phyloP scores from a whole-genome alignment of 2,888 invertebrate species.

The Ctena decussata region DNA sequence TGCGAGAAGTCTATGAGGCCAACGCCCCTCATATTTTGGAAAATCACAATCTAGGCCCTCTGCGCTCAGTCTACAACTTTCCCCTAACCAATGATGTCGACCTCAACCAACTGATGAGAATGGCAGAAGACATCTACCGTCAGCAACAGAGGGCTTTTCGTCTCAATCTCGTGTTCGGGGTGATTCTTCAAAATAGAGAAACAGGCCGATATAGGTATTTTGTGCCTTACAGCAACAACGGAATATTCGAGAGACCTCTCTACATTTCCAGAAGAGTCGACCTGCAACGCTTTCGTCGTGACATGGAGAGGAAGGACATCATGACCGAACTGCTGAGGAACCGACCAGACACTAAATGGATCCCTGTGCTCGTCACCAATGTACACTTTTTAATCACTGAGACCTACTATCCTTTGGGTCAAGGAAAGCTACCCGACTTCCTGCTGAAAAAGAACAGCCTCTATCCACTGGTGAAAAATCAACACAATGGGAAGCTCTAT shows the following conservation, averaged over 20 bases:
- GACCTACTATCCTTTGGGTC: slow-evolving; percentile 42
- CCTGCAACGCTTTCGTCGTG: neutral
- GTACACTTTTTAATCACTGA: slow-evolving; percentile 26
- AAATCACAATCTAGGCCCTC: slow-evolving; percentile 18
- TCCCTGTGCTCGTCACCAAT: slow-evolving; percentile 59
- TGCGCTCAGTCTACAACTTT: slow-evolving; percentile 26
- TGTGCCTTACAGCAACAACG: slow-evolving; percentile 26
- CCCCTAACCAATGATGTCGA: slow-evolving; percentile 28
- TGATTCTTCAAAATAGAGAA: too few relatives aligned
- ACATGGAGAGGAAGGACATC: neutral
- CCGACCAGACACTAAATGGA: slow-evolving; percentile 58
- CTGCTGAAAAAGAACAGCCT: too few relatives aligned
- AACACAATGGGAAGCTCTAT: too few relatives aligned
- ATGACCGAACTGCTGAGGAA: slow-evolving; percentile 22
- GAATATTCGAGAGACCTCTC: slow-evolving; percentile 4
- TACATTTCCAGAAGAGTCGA: slow-evolving; percentile 3
- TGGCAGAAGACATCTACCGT: slow-evolving; percentile 18
- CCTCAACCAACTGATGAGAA: slow-evolving; percentile 9
- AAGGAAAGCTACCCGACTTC: too few relatives aligned
- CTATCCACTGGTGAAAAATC: slow-evolving; percentile 35
- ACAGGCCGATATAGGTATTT: slow-evolving; percentile 35
- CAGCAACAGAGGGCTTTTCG: slow-evolving; percentile 32
- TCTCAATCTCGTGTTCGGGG: too few relatives aligned
- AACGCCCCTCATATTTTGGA: slow-evolving; percentile 31
- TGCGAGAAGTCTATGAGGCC: slow-evolving; percentile 24